Evolutionary conservation across 2,797 vertebrate species (phyloP), one percentile per base, ranked within the genome.

Genomic region (Cynopterus sphinx): DNA sequence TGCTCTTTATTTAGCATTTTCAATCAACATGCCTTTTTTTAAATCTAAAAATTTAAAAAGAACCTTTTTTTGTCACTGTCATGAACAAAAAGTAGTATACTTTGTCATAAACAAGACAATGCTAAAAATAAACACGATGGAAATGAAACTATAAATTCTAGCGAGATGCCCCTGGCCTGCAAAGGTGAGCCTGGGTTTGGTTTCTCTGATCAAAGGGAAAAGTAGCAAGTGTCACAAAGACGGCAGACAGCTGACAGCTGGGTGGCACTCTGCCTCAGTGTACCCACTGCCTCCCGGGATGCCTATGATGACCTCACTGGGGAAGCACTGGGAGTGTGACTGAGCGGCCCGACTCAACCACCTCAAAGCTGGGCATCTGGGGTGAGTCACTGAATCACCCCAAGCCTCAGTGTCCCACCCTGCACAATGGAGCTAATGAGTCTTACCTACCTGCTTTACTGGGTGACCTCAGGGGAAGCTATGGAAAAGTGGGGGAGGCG

Each of bases 361-460:
- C 55, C 43, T 78, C 91, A 43, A 0, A 33, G 92, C 33, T 41
- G 51, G 68, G 75, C 24, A 53, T 31, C 57, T 21, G 26, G 15
- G 46, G 22, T 0, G 43, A 93, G 70, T 92, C 93, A 73, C 15
- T 2, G 2, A 68, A 5, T 55, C 19, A 74, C 41, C 36, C 26
- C 46, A 71, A 43, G 68, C 86, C 93, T 95, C 93, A 51, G 75
- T 91, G 87, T 85, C 36, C 84, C 24, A 22, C 84, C 67, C 67
- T 63, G 31, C 55, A 15, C 71, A 89, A 87, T 46, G 89, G 31
- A 61, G 81, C 19, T 53, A 43, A 89, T 8, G 36, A 67, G 43
- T n/a, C 65, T 36, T 9, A 11, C 77, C 71, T 33, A 22, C 43
- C n/a, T 55, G 33, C 65, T 78, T 95, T 78, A 5, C 1, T 7